Evolutionary conservation across 1,140 invertebrate species (phyloP), one percentile per base, ranked within the genome.

Genomic region (Pachyrhynchus sulphureomaculatus): DNA sequence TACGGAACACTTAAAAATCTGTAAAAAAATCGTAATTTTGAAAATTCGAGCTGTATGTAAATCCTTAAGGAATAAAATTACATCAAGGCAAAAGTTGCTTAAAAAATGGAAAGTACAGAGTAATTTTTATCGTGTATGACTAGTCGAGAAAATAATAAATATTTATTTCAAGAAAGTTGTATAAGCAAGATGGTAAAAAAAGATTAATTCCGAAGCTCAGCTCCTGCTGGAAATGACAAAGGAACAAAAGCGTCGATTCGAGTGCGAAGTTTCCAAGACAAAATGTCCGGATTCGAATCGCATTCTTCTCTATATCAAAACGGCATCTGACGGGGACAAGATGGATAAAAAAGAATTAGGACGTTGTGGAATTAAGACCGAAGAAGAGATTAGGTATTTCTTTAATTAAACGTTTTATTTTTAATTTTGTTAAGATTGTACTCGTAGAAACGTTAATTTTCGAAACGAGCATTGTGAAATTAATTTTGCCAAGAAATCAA

Each of bases 181-280:
- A 51, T 62, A 21, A 42, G 15, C n/a, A 41, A 49, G 21, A 44
- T 61, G 60, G 26, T 62, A 34, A 29, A 51, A n/a, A 24, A 49
- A 55, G 17, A 49, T 62, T 10, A 62, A 62, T 33, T 56, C 36
- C 12, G 60, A 62, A 29, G 60, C 60, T 9, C 13, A 15, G 13
- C 33, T 49, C 8, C 21, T 62, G 24, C 24, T 62, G 34, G 39
- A 55, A 20, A 37, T 51, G 52, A 56, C 60, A 17, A 39, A 62
- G 24, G 18, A 41, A 17, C 60, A 56, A 24, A 53, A 42, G 42
- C 41, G 18, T 9, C 45, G 18, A 26, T 57, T 36, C n/a, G 42
- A 57, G n/a, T 9, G 21, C 52, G 52, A 41, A 54, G 9, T 29
- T 13, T 12, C 47, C 2, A 20, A 6, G 13, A n/a, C 23, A 32